phyloP scores from a whole-genome alignment of 1,140 invertebrate species.

The Drosophila pruinosa region DNA sequence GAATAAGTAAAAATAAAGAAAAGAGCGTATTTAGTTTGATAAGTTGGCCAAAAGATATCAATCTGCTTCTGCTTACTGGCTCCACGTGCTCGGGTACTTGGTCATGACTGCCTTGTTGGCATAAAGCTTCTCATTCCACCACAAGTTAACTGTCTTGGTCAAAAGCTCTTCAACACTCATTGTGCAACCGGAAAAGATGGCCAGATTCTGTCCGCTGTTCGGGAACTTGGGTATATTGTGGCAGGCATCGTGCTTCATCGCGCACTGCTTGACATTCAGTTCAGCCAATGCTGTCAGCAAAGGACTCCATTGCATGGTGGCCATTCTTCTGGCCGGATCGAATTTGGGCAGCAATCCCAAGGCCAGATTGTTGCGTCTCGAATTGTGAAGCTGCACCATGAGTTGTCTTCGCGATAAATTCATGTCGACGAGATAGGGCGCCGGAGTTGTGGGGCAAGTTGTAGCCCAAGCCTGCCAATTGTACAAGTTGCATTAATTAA shows the following conservation, averaged over 20 bases:
- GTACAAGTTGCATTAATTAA: too few species aligned
- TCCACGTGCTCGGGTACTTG: conserved; percentile 13
- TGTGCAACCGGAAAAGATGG: neutral
- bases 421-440: conserved; percentile 6
- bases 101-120: conserved; percentile 35
- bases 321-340: conserved; percentile 48
- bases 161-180: conserved; percentile 6
- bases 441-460: conserved; percentile 41
- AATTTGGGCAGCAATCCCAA: conserved; percentile 26
- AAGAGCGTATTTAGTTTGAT: neutral
- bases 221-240: conserved; percentile 51
- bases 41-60: neutral
- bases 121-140: conserved; percentile 40
- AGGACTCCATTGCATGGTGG: conserved; percentile 59
- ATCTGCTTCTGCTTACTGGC: conserved; percentile 15
- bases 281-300: conserved; percentile 49
- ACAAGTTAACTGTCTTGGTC: conserved; percentile 6
- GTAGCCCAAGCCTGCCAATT: conserved; percentile 24
- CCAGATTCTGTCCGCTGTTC: conserved; percentile 62
- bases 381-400: conserved; percentile 42
- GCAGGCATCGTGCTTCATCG: conserved; percentile 58
- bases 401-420: neutral
- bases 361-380: conserved; percentile 42
- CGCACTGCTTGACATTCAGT: conserved; percentile 55
- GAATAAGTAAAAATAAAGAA: neutral